A percentile compares a stretch with the other conserved stretches of the same genome.
Evolutionary conservation across 2,888 invertebrate genomes (phyloP).

Genomic region (Melipona bicolor): DNA sequence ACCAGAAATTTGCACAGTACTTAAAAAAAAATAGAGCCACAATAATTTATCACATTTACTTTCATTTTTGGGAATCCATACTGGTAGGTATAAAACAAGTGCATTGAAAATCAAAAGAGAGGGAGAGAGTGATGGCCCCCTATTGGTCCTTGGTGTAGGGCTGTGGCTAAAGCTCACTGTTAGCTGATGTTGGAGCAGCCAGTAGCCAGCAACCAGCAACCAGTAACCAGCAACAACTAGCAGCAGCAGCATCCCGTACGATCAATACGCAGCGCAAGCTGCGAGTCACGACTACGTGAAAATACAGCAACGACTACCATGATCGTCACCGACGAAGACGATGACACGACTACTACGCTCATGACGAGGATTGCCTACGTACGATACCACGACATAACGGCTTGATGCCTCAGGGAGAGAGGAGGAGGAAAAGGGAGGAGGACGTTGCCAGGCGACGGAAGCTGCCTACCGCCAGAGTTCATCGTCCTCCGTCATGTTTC

Average conservation of each 20-base stretch:
- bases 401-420: conserved; percentile 44
- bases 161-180: conserved; percentile 34
- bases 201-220: conserved; percentile 27
- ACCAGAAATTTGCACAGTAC: no score
- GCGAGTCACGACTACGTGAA: conserved; percentile 56
- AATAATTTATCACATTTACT: not conserved
- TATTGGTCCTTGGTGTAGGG: conserved; percentile 41
- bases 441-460: conserved; percentile 85
- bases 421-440: conserved; percentile 83
- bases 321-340: conserved; percentile 67
- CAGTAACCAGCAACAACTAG: not conserved
- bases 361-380: conserved; percentile 57
- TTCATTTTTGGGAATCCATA: not conserved
- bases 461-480: conserved; percentile 84
- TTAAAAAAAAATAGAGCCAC: not conserved
- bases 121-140: not conserved
- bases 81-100: not conserved
- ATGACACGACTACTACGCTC: conserved; percentile 63
- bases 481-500: conserved; percentile 82
- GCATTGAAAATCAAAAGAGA: conserved; percentile 11
- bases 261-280: conserved; percentile 69
- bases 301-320: conserved; percentile 61
- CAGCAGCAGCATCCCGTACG: conserved; percentile 65
- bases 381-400: conserved; percentile 59
- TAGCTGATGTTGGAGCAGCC: conserved; percentile 46